A percentile compares a stretch with the other conserved stretches of the same genome.
Evolutionary conservation across 2,113 vertebrate species (phyloP).

Genomic region (Neogobius melanostomus): DNA sequence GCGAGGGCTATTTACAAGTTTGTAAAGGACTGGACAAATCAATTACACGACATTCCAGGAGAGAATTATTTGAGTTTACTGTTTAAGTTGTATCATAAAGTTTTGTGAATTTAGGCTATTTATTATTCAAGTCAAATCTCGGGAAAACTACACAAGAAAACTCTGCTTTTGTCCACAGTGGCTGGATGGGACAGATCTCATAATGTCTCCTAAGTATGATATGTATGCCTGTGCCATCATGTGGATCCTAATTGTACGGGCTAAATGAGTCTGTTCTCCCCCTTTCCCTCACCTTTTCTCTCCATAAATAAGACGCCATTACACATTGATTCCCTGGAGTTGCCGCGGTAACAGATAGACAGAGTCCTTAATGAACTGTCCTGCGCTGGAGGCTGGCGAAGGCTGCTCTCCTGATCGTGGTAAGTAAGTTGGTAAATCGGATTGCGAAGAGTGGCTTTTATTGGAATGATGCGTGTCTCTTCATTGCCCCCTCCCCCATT

Average conservation of each 20-base stretch:
- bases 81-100: not conserved
- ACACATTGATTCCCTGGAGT: conserved; percentile 52
- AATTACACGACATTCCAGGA: conserved; percentile 60
- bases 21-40: conserved; percentile 60
- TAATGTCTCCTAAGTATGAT: conserved; percentile 18
- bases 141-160: not conserved
- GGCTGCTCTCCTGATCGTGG: conserved; percentile 37
- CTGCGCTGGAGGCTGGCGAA: conserved; percentile 47
- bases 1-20: conserved; percentile 20
- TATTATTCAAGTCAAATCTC: not conserved
- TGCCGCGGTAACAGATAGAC: conserved; percentile 50
- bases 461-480: conserved; percentile 1
- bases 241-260: conserved; percentile 47
- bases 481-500: not conserved
- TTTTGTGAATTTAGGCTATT: not conserved
- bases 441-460: conserved; percentile 34
- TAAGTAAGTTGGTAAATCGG: conserved; percentile 63
- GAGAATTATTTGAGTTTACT: not conserved
- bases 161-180: not conserved
- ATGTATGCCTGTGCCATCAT: conserved; percentile 1
- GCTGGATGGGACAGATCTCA: not conserved
- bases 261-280: conserved; percentile 61
- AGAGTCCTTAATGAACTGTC: conserved; percentile 63
- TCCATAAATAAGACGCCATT: conserved; percentile 64
- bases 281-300: conserved; percentile 22